Evolutionary conservation across 1,140 invertebrate species (phyloP), one percentile per base, ranked within the genome.

Genomic region (Formica selysi): DNA sequence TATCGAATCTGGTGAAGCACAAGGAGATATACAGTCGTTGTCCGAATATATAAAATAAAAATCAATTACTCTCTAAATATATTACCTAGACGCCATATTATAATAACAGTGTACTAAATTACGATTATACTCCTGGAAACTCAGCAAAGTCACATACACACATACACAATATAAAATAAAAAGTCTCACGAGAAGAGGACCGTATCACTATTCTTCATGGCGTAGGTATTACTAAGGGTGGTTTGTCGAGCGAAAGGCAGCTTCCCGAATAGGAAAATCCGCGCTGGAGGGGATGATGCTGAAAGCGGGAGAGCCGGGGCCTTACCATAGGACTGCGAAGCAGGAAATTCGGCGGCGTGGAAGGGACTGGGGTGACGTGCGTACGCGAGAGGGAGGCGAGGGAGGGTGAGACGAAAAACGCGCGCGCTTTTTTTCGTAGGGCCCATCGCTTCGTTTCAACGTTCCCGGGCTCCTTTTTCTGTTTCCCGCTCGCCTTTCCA

Each of bases 191-290:
- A 54, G n/a, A 44, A 70, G 32, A 74, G 26, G 4, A 70, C 13
- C 41, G 41, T 44, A 44, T 44, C 10, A 11, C 41, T 41, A 1
- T 6, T 32, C 61, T 62, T 4, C 38, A 57, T 67, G 29, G 92
- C 87, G 90, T 91, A 89, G 90, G 89, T 80, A 91, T 87, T 68
- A 93, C 92, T 93, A 90, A 92, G 36, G 41, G 36, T 48, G 19
- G 22, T 80, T 76, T 13, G 26, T 41, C 8, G 29, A 3, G 5
- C 64, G 85, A 87, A 29, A 86, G 87, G 41, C 80, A 57, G 38
- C 44, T 74, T 73, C 71, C n/a, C 48, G 36, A 26, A 61, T 8
- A 5, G 65, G 7, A 41, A 64, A 61, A 22, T 59, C 36, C 26
- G 57, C 29, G 11, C 29, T 38, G 65, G n/a, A n/a, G 11, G 1